phyloP scores from a whole-genome alignment of 2,888 invertebrate species.

The Rhagonycha fulva region DNA sequence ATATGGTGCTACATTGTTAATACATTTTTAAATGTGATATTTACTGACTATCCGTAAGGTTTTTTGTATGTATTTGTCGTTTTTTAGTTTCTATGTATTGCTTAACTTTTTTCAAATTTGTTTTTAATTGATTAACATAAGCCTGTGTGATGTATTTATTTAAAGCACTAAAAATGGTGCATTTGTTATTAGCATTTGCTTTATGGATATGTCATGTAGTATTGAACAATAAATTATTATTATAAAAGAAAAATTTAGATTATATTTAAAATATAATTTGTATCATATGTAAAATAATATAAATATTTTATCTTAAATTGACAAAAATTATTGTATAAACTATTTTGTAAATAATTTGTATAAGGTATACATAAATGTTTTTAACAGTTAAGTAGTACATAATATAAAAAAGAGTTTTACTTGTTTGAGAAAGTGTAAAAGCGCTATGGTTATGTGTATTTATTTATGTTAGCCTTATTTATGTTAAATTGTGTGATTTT shows the following conservation, averaged over 20 bases:
- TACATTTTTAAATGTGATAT: slow-evolving; percentile 36
- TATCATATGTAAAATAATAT: slow-evolving; percentile 39
- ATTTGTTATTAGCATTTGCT: slow-evolving; percentile 4
- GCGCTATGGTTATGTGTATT: slow-evolving; percentile 26
- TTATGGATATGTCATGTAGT: slow-evolving; percentile 34
- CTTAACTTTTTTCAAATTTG: slow-evolving; percentile 7
- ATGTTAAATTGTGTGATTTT: slow-evolving; percentile 32
- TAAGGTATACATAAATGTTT: slow-evolving; percentile 22
- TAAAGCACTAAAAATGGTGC: background rate
- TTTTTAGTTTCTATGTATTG: slow-evolving; percentile 4
- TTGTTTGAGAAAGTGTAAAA: slow-evolving; percentile 16
- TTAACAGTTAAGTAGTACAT: slow-evolving; percentile 20
- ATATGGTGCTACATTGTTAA: slow-evolving; percentile 39
- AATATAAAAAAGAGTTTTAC: slow-evolving; percentile 10
- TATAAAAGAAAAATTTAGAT: slow-evolving; percentile 29
- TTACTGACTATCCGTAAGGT: slow-evolving; percentile 38
- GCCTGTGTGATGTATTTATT: background rate
- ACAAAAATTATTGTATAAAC: slow-evolving; percentile 24
- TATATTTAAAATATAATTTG: slow-evolving; percentile 36
- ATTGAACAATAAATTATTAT: slow-evolving; percentile 40
- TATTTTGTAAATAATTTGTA: slow-evolving; percentile 32
- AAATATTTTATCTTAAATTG: slow-evolving; percentile 16
- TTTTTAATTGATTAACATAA: slow-evolving; percentile 3
- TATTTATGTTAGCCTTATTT: slow-evolving; percentile 32
- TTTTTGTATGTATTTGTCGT: slow-evolving; percentile 4